Evolutionary conservation across 2,888 invertebrate genomes (phyloP), one percentile per base, ranked within the genome.

Genomic region (Heliconius hortense): DNA sequence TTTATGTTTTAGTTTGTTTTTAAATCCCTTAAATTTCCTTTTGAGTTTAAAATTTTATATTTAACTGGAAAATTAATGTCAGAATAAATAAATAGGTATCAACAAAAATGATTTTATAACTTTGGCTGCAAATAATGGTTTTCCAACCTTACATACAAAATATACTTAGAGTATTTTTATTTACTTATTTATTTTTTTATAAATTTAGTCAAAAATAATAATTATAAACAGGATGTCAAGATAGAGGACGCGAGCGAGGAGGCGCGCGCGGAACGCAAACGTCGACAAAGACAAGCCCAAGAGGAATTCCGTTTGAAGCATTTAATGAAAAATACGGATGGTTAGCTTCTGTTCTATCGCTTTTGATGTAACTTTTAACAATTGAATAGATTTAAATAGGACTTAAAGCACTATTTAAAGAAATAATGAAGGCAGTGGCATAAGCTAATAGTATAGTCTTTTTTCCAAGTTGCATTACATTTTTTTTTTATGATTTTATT

Each of bases 261-360:
- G 77, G 89, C 89, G 67, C 84, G 94, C 1, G 93, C 92, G 13
- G 94, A 94, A 82, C 83, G 94, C 60, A 90, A 89, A 82, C 84
- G 94, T 18, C 84, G 94, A 2, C 94, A 94, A 85, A 81, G 88
- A 43, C 88, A 82, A 21, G 93, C 93, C 0, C 93, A 94, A 76
- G 94, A 94, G 82, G 93, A 94, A 85, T 94, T 94, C 83, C 84
- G 90, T 3, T 85, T 82, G 72, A 90, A 89, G 79, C 93, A 91
- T 77, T 79, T 89, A 26, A 78, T 84, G 82, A 91, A 89, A 77
- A 88, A 88, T 74, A 85, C 84, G 69, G 78, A 81, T 21, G 91
- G 90, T 91, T 90, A 90, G 90, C 81, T 15, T 53, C 1, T 18
- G 13, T 18, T 80, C n/a, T n/a, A 18, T 18, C 28, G 26, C 24